phyloP scores from a whole-genome alignment of 2,888 invertebrate species.

The Ichneumon xanthorius region DNA sequence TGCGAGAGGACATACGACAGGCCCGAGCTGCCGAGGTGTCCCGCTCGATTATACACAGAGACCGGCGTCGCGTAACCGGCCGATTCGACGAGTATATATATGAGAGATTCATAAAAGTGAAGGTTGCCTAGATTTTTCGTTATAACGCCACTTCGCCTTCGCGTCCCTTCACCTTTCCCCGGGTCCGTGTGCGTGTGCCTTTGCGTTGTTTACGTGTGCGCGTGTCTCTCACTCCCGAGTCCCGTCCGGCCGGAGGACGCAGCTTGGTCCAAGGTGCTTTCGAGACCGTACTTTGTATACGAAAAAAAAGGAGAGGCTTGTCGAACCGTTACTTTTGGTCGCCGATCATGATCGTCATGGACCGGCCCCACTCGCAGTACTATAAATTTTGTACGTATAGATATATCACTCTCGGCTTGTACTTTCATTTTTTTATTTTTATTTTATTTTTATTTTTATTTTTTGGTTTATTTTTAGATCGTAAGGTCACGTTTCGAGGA shows the following conservation, averaged over 20 bases:
- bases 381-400: conserved; percentile 80
- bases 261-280: conserved; percentile 8
- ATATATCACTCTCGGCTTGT: neutral
- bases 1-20: conserved; percentile 14
- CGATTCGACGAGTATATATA: conserved; percentile 54
- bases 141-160: conserved; percentile 70
- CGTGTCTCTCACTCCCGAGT: neutral
- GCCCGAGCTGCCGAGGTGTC: conserved; percentile 8
- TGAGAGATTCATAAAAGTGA: conserved; percentile 75
- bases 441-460: conserved; percentile 13
- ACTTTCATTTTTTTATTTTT: conserved; percentile 19
- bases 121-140: conserved; percentile 77
- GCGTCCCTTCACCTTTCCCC: conserved; percentile 72
- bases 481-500: no score
- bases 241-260: conserved; percentile 43
- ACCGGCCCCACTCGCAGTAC: conserved; percentile 76
- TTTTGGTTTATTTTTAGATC: neutral
- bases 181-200: neutral
- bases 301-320: conserved; percentile 11
- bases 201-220: neutral
- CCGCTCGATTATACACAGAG: conserved; percentile 49
- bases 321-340: conserved; percentile 33
- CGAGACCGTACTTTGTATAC: neutral
- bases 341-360: conserved; percentile 81
- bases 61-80: conserved; percentile 60